A percentile compares a stretch with the other conserved stretches of the same genome.
Conservation (phyloP, 2,797 vertebrate species). For the Epinephelus awoara region DNA sequence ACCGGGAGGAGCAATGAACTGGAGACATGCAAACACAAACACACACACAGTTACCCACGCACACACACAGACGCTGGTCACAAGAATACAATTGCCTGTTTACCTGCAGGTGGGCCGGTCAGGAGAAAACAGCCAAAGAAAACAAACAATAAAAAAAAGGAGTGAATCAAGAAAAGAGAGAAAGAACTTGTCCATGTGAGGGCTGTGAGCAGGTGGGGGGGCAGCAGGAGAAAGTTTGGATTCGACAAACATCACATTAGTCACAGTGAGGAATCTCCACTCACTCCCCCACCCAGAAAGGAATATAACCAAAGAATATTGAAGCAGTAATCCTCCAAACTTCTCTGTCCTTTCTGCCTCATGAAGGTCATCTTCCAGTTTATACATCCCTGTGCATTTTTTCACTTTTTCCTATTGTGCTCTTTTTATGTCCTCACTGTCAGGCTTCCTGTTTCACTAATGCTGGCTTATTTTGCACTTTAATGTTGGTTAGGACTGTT, state of each 20-base stretch:
- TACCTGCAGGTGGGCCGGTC: constrained; percentile 88
- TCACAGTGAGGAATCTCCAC: constrained; percentile 74
- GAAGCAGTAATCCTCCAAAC: constrained; percentile 75
- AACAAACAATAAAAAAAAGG: constrained; percentile 81
- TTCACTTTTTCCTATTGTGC: constrained; percentile 18
- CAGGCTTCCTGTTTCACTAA: constrained; percentile 3
- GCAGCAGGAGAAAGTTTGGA: constrained; percentile 74
- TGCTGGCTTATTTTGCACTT: not conserved
- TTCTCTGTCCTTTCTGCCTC: constrained; percentile 73
- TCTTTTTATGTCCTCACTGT: constrained; percentile 27
- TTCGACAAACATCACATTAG: constrained; percentile 80
- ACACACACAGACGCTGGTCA: constrained; percentile 88
- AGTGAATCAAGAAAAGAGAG: constrained; percentile 56
- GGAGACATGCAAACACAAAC: constrained; percentile 59
- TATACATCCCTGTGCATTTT: constrained; percentile 44
- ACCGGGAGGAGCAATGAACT: constrained; percentile 66
- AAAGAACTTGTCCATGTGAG: constrained; percentile 47
- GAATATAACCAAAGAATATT: constrained; percentile 74
- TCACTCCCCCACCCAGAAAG: constrained; percentile 59
- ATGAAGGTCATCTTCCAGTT: constrained; percentile 71
- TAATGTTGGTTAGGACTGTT: constrained; percentile 8
- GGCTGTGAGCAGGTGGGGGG: constrained; percentile 55
- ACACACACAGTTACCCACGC: constrained; percentile 35
- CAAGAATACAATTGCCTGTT: constrained; percentile 93
- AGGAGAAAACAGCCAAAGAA: constrained; percentile 72